Conservation (phyloP, 2,113 vertebrate species). For the Neotragus moschatus region DNA sequence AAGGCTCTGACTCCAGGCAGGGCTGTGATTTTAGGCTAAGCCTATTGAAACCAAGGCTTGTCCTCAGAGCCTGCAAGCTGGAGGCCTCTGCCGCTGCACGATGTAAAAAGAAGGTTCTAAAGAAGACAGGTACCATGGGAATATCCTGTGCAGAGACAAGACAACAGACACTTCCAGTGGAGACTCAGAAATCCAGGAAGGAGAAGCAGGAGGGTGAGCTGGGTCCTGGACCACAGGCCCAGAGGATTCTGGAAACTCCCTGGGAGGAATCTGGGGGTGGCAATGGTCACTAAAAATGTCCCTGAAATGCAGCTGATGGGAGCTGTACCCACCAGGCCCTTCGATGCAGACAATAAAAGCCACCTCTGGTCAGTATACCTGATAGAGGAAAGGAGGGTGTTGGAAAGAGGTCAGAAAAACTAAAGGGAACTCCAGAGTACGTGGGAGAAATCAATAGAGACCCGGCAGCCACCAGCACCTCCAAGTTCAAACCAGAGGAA, state of each 20-base stretch:
- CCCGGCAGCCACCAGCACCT: background rate
- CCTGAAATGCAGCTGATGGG: background rate
- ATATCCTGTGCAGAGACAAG: background rate
- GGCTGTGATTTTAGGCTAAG: background rate
- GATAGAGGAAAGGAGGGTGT: background rate
- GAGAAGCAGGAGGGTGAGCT: background rate
- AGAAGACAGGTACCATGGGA: background rate
- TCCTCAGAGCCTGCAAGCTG: background rate
- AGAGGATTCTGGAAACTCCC: background rate
- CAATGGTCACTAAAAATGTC: background rate
- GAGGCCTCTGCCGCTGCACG: background rate
- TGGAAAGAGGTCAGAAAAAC: background rate
- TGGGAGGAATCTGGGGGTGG: background rate
- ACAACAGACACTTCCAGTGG: background rate
- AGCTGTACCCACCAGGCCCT: background rate
- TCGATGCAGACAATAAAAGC: background rate
- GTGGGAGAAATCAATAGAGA: background rate
- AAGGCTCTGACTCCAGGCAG: background rate
- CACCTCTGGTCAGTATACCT: background rate
- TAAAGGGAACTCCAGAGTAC: background rate
- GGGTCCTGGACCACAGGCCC: background rate
- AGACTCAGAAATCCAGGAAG: background rate
- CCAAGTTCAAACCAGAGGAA: background rate
- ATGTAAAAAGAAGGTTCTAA: background rate
- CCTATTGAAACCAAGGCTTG: background rate